Percentiles rank a stretch among this genome's conserved stretches.
phyloP scores from a whole-genome alignment of 2,888 invertebrate genomes.

The Drosophila niveifrons region DNA sequence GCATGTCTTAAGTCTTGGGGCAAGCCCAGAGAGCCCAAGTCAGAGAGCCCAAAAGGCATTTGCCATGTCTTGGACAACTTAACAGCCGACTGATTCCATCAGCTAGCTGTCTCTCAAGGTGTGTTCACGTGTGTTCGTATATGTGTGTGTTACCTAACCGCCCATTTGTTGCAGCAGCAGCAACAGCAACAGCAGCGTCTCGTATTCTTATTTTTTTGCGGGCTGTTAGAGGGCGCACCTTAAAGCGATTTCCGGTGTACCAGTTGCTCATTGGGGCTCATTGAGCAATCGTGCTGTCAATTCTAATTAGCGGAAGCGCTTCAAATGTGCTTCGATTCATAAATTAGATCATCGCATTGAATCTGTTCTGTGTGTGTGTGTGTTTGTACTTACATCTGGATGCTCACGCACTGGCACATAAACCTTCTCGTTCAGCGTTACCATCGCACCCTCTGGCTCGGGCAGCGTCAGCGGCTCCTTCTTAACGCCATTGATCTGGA shows the following conservation, averaged over 20 bases:
- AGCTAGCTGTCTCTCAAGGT: constrained; percentile 56
- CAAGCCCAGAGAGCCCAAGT: constrained; percentile 41
- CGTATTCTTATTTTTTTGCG: constrained; percentile 39
- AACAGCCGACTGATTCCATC: constrained; percentile 70
- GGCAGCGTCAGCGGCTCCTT: constrained; percentile 96
- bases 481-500: constrained; percentile 99
- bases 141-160: constrained; percentile 51
- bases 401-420: constrained; percentile 99
- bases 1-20: constrained; percentile 61
- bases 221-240: constrained; percentile 77
- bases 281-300: constrained; percentile 72
- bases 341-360: constrained; percentile 75
- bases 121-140: constrained; percentile 32
- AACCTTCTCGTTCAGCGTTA: constrained; percentile 98
- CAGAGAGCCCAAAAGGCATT: constrained; percentile 16
- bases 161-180: constrained; percentile 59
- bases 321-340: constrained; percentile 66
- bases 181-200: constrained; percentile 32
- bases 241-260: constrained; percentile 84
- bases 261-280: constrained; percentile 82
- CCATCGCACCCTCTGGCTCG: constrained; percentile 95
- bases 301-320: constrained; percentile 83
- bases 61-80: constrained; percentile 62
- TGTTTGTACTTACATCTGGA: constrained; percentile 97
- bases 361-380: background rate